A percentile compares a stretch with the other conserved stretches of the same genome.
Evolutionary conservation across 2,797 vertebrate species (phyloP).

Genomic region (Amphiprion clarkii): DNA sequence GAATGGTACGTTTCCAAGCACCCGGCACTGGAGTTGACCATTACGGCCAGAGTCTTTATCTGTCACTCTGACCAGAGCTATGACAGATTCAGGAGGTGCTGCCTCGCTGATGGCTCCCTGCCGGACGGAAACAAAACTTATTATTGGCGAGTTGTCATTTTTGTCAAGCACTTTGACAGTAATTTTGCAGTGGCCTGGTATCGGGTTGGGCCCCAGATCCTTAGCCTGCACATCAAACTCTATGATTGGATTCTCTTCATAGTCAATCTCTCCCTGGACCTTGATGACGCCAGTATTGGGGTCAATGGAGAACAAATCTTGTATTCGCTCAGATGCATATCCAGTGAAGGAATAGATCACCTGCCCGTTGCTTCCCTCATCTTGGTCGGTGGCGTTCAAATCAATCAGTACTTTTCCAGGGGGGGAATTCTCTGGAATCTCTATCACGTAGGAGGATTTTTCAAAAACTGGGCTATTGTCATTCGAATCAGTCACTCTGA

Average conservation of each 20-base stretch:
- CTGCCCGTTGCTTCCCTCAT: slow-evolving; percentile 96
- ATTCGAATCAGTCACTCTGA: slow-evolving; percentile 98
- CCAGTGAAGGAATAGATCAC: slow-evolving; percentile 97
- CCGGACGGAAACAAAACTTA: slow-evolving; percentile 96
- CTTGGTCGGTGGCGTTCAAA: slow-evolving; percentile 96
- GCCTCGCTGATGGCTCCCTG: slow-evolving; percentile 98
- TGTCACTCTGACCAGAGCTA: slow-evolving; percentile 95
- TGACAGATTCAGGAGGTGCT: slow-evolving; percentile 96
- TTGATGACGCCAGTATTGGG: slow-evolving; percentile 94
- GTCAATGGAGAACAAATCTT: slow-evolving; percentile 97
- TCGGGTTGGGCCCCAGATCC: slow-evolving; percentile 96
- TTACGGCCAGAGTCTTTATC: slow-evolving; percentile 97
- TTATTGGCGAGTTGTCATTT: slow-evolving; percentile 97
- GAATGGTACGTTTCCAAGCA: slow-evolving; percentile 94
- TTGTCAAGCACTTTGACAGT: slow-evolving; percentile 96
- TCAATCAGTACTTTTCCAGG: slow-evolving; percentile 94
- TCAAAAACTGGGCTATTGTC: slow-evolving; percentile 98
- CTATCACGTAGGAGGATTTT: slow-evolving; percentile 94
- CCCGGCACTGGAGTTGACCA: slow-evolving; percentile 95
- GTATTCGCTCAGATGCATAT: slow-evolving; percentile 94
- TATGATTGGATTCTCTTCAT: slow-evolving; percentile 94
- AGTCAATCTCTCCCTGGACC: slow-evolving; percentile 96
- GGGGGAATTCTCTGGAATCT: slow-evolving; percentile 93
- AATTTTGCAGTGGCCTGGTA: slow-evolving; percentile 98
- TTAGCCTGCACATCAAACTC: slow-evolving; percentile 99